Base-by-base conservation (phyloP, 2,888 invertebrate species). In the Coelopa pilipes region DNA sequence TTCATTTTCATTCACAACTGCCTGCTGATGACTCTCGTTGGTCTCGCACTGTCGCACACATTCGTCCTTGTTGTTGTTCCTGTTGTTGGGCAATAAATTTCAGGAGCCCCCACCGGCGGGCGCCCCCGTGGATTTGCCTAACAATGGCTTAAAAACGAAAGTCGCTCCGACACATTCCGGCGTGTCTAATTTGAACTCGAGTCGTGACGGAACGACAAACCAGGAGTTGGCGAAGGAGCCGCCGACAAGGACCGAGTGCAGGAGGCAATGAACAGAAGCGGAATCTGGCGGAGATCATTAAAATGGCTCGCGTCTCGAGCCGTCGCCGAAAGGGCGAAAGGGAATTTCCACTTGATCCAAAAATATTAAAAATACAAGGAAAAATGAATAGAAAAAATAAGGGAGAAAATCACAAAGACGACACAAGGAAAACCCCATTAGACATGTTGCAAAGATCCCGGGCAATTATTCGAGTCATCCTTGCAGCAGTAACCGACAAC, bases 1-100 rank as follows among this genome's bases (percentile, higher is more conserved):
- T 66, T 13, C 24, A 55, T 65, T 53, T 55, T 50, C 57, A 13
- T 55, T 71, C 34, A n/a, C n/a, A 34, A 34, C 34, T 34, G 34
- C 34, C 34, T 34, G 19, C 45, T 71, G 34, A 24, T 50, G 34
- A 34, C 34, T 34, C 34, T 34, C 34, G 34, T 34, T 34, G 34
- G 2, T 7, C 4, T 34, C 34, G 2, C 67, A 34, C 12, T 66
- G 60, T 49, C 59, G 66, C 15, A 13, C 24, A 49, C 15, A 49
- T 70, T 49, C 11, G 13, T 47, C 49, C 34, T 47, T 53, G 55
- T 57, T 67, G 60, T 59, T 60, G 49, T 45, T 53, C 13, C 7
- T 17, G 21, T 69, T 45, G 59, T 65, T 65, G 65, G 34, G 34
- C 34, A 34, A 34, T 34, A 34, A 34, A 34, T 34, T 34, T 7